Conservation (phyloP, 2,113 vertebrate species). For the Bufo gargarizans region DNA sequence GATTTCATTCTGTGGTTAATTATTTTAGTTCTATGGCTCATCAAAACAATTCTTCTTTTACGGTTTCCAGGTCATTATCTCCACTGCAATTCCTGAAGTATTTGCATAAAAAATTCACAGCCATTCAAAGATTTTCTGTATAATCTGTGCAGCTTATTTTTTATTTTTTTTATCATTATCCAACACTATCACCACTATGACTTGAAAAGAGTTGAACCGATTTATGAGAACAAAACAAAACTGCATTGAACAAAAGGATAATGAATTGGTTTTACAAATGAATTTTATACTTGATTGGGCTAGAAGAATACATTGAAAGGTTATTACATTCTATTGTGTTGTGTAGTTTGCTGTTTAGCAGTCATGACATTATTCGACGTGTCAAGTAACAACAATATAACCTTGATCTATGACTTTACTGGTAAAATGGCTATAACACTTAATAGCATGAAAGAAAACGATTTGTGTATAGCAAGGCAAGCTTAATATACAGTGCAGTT, state of each 20-base stretch:
- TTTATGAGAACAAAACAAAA: conserved; percentile 32
- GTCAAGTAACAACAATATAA: conserved; percentile 39
- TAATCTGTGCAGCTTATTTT: conserved; percentile 27
- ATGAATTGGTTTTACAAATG: conserved; percentile 54
- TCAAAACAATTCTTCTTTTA: neutral
- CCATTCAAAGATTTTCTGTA: conserved; percentile 6
- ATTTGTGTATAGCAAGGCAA: conserved; percentile 9
- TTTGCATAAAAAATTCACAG: conserved; percentile 31
- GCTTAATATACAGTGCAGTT: neutral
- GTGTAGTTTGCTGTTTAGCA: conserved; percentile 41
- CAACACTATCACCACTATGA: neutral
- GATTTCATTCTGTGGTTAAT: conserved; percentile 4
- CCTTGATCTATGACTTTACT: conserved; percentile 38
- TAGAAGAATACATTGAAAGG: conserved; percentile 47
- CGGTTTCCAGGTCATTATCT: conserved; percentile 32
- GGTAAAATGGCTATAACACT: conserved; percentile 17
- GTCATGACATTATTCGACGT: conserved; percentile 31
- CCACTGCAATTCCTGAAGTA: neutral
- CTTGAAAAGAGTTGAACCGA: conserved; percentile 19
- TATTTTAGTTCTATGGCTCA: conserved; percentile 22
- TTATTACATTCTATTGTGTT: conserved; percentile 44
- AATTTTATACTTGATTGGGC: conserved; percentile 46
- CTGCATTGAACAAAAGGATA: conserved; percentile 34
- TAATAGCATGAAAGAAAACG: neutral
- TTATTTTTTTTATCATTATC: conserved; percentile 39